Conservation (phyloP, 2,113 vertebrate species). For the Megalops atlanticus region DNA sequence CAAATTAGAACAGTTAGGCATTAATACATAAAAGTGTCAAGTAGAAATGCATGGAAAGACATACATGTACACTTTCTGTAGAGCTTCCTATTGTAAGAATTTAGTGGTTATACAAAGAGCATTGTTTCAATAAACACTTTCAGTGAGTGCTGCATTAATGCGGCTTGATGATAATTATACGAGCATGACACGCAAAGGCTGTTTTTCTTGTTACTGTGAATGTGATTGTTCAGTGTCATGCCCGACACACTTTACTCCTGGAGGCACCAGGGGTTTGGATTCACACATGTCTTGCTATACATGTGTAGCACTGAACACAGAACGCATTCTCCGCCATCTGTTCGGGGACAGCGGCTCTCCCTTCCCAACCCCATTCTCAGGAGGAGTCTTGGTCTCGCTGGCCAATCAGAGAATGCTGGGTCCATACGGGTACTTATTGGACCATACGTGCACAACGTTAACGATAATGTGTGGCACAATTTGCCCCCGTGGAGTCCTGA, state of each 20-base stretch:
- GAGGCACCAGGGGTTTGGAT: background rate
- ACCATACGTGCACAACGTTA: no score
- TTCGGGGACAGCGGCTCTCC: background rate
- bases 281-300: background rate
- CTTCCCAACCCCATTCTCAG: background rate
- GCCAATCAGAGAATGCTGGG: background rate
- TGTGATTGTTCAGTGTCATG: background rate
- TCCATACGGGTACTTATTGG: background rate
- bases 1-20: background rate
- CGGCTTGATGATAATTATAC: background rate
- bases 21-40: background rate
- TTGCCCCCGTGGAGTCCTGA: no score
- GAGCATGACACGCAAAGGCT: background rate
- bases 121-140: background rate
- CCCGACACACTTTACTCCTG: background rate
- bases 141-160: background rate
- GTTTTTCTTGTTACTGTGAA: no score
- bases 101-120: background rate
- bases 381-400: background rate
- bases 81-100: background rate
- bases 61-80: background rate
- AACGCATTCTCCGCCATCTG: background rate
- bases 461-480: no score
- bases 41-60: background rate
- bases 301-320: background rate